Conservation (phyloP, 2,888 invertebrate species). For the Chymomyza caudatula region DNA sequence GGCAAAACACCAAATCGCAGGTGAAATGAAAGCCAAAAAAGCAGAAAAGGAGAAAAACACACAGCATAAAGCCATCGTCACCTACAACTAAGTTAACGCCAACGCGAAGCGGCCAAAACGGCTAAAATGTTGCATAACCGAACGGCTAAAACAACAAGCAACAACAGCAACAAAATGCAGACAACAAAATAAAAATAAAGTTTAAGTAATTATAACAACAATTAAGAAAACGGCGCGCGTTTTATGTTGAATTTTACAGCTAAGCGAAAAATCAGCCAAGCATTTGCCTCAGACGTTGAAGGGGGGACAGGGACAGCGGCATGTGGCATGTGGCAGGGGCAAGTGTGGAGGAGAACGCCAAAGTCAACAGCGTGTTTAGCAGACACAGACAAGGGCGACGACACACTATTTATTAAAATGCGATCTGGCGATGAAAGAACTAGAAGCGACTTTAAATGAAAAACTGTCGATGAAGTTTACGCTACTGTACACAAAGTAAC, state of each 20-base stretch:
- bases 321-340: conserved; percentile 10
- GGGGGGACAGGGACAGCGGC: neutral
- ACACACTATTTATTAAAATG: conserved; percentile 51
- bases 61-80: neutral
- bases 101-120: conserved; percentile 1
- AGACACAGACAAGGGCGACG: neutral
- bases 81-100: neutral
- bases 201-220: conserved; percentile 71
- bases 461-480: neutral
- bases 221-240: conserved; percentile 73
- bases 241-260: conserved; percentile 52
- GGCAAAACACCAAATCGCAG: conserved; percentile 21
- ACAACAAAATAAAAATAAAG: conserved; percentile 19
- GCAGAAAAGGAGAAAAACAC: neutral
- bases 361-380: neutral
- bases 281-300: conserved; percentile 36
- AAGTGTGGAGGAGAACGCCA: neutral
- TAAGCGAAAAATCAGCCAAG: conserved; percentile 59
- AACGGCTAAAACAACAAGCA: conserved; percentile 22
- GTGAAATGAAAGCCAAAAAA: conserved; percentile 70
- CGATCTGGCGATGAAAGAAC: conserved; percentile 22
- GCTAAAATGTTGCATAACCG: conserved; percentile 58
- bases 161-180: conserved; percentile 6
- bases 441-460: neutral
- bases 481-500: too few species aligned